Evolutionary conservation across 1,140 invertebrate genomes (phyloP).

Genomic region (Chelonus insularis): DNA sequence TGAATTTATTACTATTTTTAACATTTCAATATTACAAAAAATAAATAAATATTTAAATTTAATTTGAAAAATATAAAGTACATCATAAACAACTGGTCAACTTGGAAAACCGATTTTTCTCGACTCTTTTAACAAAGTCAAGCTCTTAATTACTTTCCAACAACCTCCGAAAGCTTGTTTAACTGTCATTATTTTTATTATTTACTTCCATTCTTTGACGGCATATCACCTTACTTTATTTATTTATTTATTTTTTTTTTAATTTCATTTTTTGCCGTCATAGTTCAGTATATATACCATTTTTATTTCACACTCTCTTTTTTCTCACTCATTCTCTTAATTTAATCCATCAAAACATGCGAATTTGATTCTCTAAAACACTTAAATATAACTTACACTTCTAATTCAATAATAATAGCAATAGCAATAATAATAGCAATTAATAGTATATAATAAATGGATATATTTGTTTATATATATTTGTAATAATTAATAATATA

Average conservation of each 20-base stretch:
- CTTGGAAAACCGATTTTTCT: neutral
- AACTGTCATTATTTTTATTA: slow-evolving; percentile 24
- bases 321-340: neutral
- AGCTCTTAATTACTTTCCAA: slow-evolving; percentile 1
- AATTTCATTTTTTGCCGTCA: too few relatives aligned
- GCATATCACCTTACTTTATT: slow-evolving; percentile 17
- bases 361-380: slow-evolving; percentile 46
- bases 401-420: slow-evolving; percentile 37
- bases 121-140: slow-evolving; percentile 7
- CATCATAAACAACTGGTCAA: neutral
- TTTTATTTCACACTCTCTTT: slow-evolving; percentile 20
- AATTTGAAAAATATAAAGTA: neutral
- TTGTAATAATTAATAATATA: too few relatives aligned
- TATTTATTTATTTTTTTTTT: too few relatives aligned
- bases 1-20: too few relatives aligned
- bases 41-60: neutral
- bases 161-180: slow-evolving; percentile 30
- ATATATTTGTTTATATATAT: slow-evolving; percentile 12
- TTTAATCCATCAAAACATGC: slow-evolving; percentile 33
- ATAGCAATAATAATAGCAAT: slow-evolving; percentile 10
- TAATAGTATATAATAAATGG: slow-evolving; percentile 27
- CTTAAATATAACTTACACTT: slow-evolving; percentile 21
- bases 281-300: too few relatives aligned
- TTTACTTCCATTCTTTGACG: slow-evolving; percentile 20
- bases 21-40: slow-evolving; percentile 5